Percentiles rank a stretch among this genome's conserved stretches.
phyloP scores from a whole-genome alignment of 2,797 vertebrate species.

The Ibycter americanus region DNA sequence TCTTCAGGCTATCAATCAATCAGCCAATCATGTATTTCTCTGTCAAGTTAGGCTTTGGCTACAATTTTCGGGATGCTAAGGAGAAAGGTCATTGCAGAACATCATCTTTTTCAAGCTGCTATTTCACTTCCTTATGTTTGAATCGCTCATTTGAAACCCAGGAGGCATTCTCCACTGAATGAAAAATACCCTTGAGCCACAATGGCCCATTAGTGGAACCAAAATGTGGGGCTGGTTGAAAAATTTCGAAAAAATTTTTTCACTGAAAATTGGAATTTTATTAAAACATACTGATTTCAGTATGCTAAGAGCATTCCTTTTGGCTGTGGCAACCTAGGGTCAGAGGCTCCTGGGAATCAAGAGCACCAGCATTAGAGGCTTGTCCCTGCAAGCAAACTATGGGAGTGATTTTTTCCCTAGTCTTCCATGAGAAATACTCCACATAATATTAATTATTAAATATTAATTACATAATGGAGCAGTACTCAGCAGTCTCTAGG shows the following conservation, averaged over 20 bases:
- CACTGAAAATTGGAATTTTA: background rate
- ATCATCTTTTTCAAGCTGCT: background rate
- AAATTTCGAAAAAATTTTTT: background rate
- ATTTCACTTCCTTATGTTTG: background rate
- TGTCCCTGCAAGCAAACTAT: background rate
- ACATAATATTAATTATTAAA: background rate
- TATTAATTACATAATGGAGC: background rate
- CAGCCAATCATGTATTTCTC: background rate
- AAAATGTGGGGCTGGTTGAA: background rate
- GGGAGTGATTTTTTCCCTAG: background rate
- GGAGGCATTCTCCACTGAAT: background rate
- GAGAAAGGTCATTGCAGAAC: background rate
- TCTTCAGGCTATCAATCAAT: background rate
- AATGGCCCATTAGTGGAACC: background rate
- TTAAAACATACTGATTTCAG: background rate
- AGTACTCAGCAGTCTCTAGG: background rate
- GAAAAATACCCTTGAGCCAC: background rate
- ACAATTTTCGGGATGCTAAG: background rate
- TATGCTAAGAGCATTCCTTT: background rate
- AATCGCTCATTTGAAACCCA: background rate
- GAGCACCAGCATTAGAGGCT: background rate
- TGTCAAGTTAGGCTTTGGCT: background rate
- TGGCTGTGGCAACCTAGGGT: background rate
- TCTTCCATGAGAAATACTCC: background rate
- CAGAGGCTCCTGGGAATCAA: background rate